Conservation (phyloP, 2,888 invertebrate species). For the Drosophila paramelanica region DNA sequence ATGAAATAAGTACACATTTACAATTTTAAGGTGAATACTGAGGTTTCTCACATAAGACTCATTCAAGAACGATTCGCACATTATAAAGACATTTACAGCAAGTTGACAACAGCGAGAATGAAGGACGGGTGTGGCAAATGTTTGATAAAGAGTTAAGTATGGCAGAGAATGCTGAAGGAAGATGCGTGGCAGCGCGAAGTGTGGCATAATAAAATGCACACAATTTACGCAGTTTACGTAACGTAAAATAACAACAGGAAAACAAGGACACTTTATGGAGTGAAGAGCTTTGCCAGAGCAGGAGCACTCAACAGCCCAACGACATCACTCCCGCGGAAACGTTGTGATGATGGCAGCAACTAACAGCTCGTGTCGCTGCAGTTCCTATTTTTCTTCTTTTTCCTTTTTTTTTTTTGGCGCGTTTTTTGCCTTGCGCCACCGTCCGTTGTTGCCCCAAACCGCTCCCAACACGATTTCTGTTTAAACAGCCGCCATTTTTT, state of each 20-base stretch:
- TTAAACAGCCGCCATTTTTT: conserved; percentile 65
- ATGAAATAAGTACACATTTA: neutral
- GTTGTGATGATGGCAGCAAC: conserved; percentile 32
- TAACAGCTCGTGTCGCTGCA: conserved; percentile 9
- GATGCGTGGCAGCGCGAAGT: conserved; percentile 45
- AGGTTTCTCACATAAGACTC: neutral
- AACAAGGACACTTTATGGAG: conserved; percentile 50
- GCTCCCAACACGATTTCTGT: conserved; percentile 47
- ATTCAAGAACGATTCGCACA: conserved; percentile 37
- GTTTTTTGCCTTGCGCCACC: conserved; percentile 5
- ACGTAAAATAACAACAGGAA: conserved; percentile 67
- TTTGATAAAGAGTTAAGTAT: conserved; percentile 44
- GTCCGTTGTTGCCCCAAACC: conserved; percentile 42
- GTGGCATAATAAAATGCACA: conserved; percentile 66
- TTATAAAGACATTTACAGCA: conserved; percentile 56
- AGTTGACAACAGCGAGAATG: conserved; percentile 31
- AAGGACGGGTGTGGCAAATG: conserved; percentile 30
- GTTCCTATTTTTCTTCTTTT: conserved; percentile 3
- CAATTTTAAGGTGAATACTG: neutral
- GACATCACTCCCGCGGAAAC: conserved; percentile 2
- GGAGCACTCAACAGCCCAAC: conserved; percentile 39
- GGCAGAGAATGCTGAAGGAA: conserved; percentile 1
- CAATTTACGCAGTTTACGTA: conserved; percentile 72
- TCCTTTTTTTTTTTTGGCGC: conserved; percentile 8
- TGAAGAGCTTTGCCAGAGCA: conserved; percentile 4